Conservation (phyloP, 2,797 vertebrate species). For the Aplochiton taeniatus region DNA sequence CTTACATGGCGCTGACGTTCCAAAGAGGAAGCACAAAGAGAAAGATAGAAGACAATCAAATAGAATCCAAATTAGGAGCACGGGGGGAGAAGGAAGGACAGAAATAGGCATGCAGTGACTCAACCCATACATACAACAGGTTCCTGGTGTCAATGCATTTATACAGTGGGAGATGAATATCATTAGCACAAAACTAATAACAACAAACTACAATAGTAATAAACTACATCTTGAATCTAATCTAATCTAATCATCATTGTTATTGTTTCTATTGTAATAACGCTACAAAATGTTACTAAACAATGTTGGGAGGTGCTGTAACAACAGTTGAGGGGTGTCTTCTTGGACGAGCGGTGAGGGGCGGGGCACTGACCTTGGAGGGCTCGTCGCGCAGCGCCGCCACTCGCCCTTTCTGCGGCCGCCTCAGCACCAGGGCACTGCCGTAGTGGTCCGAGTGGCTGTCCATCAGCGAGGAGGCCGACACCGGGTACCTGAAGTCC, state of each 20-base stretch:
- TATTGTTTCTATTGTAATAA: too few relatives aligned
- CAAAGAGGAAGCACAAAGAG: slow-evolving; percentile 21
- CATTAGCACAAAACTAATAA: too few relatives aligned
- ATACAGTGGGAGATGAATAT: too few relatives aligned
- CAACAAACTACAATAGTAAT: too few relatives aligned
- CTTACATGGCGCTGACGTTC: slow-evolving; percentile 46
- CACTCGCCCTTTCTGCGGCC: slow-evolving; percentile 91
- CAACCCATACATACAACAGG: too few relatives aligned
- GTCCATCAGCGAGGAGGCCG: slow-evolving; percentile 83
- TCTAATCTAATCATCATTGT: too few relatives aligned
- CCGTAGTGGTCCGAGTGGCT: slow-evolving; percentile 82
- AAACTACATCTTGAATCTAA: too few relatives aligned
- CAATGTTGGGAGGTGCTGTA: too few relatives aligned
- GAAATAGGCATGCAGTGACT: background rate
- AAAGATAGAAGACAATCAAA: background rate
- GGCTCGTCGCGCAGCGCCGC: slow-evolving; percentile 92
- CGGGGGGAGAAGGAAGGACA: background rate
- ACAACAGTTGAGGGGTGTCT: too few relatives aligned
- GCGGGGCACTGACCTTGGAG: slow-evolving; percentile 80
- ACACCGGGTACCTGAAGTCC: slow-evolving; percentile 90
- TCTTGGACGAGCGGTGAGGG: too few relatives aligned
- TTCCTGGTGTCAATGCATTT: too few relatives aligned
- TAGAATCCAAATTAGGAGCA: background rate
- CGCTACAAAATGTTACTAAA: too few relatives aligned
- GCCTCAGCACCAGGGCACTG: slow-evolving; percentile 83